Conservation (phyloP, 2,888 invertebrate genomes). For the Folsomia candida region DNA sequence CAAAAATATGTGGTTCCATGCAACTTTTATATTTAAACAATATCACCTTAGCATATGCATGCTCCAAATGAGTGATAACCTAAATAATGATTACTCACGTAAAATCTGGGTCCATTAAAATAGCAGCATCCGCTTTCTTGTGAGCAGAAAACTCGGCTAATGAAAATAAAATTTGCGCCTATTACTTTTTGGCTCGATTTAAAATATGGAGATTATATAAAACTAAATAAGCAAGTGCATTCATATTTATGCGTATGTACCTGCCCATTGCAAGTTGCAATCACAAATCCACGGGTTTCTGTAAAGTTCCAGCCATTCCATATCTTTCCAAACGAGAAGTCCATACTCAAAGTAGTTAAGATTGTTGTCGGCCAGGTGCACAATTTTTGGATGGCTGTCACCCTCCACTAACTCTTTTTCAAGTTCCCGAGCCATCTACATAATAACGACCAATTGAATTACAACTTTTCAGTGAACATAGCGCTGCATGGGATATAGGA, state of each 20-base stretch:
- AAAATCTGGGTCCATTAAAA: conserved; percentile 38
- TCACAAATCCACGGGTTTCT: conserved; percentile 46
- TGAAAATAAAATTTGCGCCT: too few relatives aligned
- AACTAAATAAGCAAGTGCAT: too few relatives aligned
- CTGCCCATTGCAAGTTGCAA: conserved; percentile 48
- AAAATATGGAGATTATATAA: too few relatives aligned
- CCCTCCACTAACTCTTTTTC: neutral
- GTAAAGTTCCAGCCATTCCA: conserved; percentile 43
- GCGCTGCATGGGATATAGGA: too few relatives aligned
- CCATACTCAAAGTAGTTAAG: conserved; percentile 40
- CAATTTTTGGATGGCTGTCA: conserved; percentile 38
- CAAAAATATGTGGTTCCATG: conserved; percentile 36
- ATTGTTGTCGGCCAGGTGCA: conserved; percentile 41
- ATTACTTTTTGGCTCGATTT: too few relatives aligned
- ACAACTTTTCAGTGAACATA: too few relatives aligned
- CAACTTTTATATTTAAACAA: conserved; percentile 37
- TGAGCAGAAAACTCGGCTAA: conserved; percentile 28
- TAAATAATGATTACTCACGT: conserved; percentile 16
- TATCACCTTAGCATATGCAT: too few relatives aligned
- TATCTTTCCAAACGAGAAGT: conserved; percentile 37
- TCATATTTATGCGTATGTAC: too few relatives aligned
- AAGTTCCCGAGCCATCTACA: neutral
- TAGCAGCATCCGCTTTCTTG: conserved; percentile 28
- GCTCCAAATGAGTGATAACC: neutral
- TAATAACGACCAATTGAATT: neutral